Conservation (phyloP, 2,888 invertebrate species). For the Ashinkailepas kermadecensis region DNA sequence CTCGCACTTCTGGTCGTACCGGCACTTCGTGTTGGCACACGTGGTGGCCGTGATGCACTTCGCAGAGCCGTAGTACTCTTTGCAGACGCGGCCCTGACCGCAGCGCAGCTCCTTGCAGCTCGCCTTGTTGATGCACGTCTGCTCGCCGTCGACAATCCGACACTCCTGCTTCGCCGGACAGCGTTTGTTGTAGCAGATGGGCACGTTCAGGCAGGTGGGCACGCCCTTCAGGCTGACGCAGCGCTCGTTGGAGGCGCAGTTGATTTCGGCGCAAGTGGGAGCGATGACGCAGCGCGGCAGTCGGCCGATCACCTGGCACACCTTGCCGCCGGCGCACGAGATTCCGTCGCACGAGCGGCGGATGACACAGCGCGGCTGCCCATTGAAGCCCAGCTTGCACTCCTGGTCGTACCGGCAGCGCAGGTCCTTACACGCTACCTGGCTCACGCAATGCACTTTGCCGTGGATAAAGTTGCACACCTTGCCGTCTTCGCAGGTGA, state of each 20-base stretch:
- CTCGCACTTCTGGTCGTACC: neutral
- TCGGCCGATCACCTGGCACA: neutral
- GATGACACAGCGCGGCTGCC: neutral
- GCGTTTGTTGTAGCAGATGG: slow-evolving; percentile 1
- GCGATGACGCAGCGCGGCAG: neutral
- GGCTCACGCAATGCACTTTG: neutral
- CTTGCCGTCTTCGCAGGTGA: neutral
- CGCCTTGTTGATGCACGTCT: neutral
- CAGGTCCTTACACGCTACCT: neutral
- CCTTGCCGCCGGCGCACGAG: neutral
- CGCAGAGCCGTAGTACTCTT: neutral
- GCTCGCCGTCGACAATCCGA: neutral
- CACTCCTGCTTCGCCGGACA: neutral
- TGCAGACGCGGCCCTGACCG: neutral
- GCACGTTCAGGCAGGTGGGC: neutral
- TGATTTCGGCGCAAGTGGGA: neutral
- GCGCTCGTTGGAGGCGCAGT: slow-evolving; percentile 5
- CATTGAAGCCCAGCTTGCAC: neutral
- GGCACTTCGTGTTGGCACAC: neutral
- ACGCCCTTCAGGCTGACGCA: neutral
- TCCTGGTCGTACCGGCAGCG: slow-evolving; percentile 12
- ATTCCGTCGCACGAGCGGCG: slow-evolving; percentile 6
- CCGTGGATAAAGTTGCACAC: neutral
- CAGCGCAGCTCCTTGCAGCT: neutral
- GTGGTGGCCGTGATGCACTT: slow-evolving; percentile 14